Conservation (phyloP, 1,140 invertebrate species). For the Lysiphlebus fabarum region DNA sequence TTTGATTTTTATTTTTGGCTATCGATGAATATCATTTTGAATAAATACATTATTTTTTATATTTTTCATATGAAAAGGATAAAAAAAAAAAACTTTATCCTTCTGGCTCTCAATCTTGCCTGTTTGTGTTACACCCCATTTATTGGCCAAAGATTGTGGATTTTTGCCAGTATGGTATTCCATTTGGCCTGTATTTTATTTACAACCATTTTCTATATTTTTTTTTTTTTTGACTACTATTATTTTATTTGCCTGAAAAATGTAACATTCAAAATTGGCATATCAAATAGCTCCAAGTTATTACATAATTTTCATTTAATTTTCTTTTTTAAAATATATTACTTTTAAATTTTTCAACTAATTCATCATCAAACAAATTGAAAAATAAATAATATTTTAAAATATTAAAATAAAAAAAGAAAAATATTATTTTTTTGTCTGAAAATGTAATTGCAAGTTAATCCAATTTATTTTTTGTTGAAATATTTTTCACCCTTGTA, state of each 20-base stretch:
- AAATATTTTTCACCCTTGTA: no score
- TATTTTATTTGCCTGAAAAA: no score
- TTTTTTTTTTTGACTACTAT: no score
- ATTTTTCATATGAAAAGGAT: no score
- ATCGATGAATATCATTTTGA: no score
- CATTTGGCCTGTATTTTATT: slow-evolving; percentile 23
- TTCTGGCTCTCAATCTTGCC: slow-evolving; percentile 7
- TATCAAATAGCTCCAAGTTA: no score
- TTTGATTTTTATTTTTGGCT: no score
- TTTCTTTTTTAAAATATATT: not conserved
- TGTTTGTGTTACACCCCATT: slow-evolving; percentile 24
- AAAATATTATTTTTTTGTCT: no score
- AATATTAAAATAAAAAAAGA: not conserved
- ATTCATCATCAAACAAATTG: not conserved
- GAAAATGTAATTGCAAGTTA: no score
- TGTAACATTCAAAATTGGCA: slow-evolving; percentile 15
- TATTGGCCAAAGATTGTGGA: slow-evolving; percentile 26
- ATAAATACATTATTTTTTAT: no score
- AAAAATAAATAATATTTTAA: not conserved
- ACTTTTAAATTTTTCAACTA: not conserved
- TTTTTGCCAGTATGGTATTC: slow-evolving; percentile 29
- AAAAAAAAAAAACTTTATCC: not conserved
- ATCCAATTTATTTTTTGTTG: no score
- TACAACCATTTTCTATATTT: not conserved
- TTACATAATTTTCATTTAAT: no score